Base-by-base conservation (phyloP, 2,888 invertebrate genomes). In the Byasa hedistus region DNA sequence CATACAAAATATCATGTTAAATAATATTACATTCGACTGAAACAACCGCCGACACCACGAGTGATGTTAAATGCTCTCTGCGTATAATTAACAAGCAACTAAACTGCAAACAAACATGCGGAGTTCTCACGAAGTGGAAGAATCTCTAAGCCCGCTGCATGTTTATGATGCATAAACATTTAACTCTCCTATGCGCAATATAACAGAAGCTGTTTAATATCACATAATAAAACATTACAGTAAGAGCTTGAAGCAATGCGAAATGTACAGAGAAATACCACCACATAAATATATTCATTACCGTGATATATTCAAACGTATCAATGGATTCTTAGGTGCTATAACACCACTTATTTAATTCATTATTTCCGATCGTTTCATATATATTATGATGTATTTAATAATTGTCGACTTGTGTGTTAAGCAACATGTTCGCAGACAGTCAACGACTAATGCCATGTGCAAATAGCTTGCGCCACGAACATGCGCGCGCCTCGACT, bases 141-240 rank as follows among this genome's bases (percentile, higher is more conserved):
- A 62, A 62, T 62, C 55, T 44, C 61, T 55, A 36, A 54, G n/a
- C 54, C 63, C 44, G 55, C 57, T 65, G 64, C 61, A 61, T 69
- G 57, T 66, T 70, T 68, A 70, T 65, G 56, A 54, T 54, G 27
- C 65, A 69, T 71, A 70, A 71, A 71, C 66, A 61, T 56, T 63
- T 52, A 65, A 69, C 65, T 62, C 61, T 57, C 19, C 64, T 69
- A 69, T 57, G 64, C 59, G 67, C 64, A 57, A 68, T 60, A 61
- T 68, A 69, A 66, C 68, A 19, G n/a, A 21, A 4, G 21, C n/a
- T 52, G 52, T 52, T 52, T 52, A 8, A 52, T 52, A 52, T 52
- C 52, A 52, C 5, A 21, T 5, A 17, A 3, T 52, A 52, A 52
- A 52, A 52, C 52, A 52, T 10, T 21, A 1, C 21, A 52, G 21